Evolutionary conservation across 2,888 invertebrate species (phyloP), one percentile per base, ranked within the genome.

Genomic region (Diloba caeruleocephala): DNA sequence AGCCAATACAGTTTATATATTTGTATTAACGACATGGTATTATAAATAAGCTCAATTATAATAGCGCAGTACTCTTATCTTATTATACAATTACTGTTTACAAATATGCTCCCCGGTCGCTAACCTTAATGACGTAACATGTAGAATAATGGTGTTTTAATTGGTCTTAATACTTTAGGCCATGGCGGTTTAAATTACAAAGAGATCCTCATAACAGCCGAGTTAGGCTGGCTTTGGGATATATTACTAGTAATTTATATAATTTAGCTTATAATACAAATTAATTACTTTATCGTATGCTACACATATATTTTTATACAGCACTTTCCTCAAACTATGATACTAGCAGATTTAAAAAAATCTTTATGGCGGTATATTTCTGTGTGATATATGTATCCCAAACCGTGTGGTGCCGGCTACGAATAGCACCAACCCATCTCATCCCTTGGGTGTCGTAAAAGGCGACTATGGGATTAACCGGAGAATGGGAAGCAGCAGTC

Each of bases 91-190:
- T 17, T 17, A 2, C 17, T 5, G 14, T 25, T 17, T 21, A 21
- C 1, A 49, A 10, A 36, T 26, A 44, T 52, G 52, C 26, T 59
- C 21, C 19, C 23, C 31, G 9, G 23, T 29, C 10, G 17, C n/a
- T 25, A 23, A 17, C 2, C 10, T 14, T 8, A 21, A 41, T 34
- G 34, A 10, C 39, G 28, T 28, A 25, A 9, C 26, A 41, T 53
- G 26, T 49, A 28, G 3, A 17, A 17, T 28, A 17, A 42, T 48
- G 44, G 34, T 52, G 41, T 34, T 31, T 26, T 13, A 7, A 17
- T 59, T 62, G 60, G 64, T 63, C 51, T 57, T 32, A 37, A 44
- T 49, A 36, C 15, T 45, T 21, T 56, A 61, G 61, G 61, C 61
- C 61, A 41, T 57, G 44, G 36, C 23, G 50, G 50, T 48, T 33